These are phyloP conservation scores for Alviniconcha strummeri DNA, from an alignment of 2,888 invertebrate species.

Conservation along the genomic window DNA sequence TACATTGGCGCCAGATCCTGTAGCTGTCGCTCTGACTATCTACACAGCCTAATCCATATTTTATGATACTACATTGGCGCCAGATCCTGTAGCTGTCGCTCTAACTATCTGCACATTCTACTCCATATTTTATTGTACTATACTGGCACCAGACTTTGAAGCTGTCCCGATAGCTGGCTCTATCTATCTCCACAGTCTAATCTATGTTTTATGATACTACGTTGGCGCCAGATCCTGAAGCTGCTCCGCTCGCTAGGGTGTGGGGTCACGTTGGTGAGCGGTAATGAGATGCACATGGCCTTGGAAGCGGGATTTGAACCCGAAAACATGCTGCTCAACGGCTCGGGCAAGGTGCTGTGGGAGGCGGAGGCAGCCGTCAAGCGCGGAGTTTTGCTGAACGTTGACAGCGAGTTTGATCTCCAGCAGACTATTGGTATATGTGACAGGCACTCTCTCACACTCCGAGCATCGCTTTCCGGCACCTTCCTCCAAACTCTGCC, in stretches of 20 bases:
- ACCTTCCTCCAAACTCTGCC: too few species aligned
- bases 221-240: slow-evolving; percentile 50
- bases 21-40: too few species aligned
- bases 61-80: too few species aligned
- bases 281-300: slow-evolving; percentile 71
- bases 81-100: too few species aligned
- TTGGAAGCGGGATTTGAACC: slow-evolving; percentile 69
- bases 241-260: slow-evolving; percentile 56
- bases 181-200: too few species aligned
- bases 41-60: too few species aligned
- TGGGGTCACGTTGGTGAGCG: slow-evolving; percentile 69
- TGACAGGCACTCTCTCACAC: slow-evolving; percentile 38
- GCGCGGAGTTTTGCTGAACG: slow-evolving; percentile 70
- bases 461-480: too few species aligned
- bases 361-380: slow-evolving; percentile 71
- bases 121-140: too few species aligned
- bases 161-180: not conserved
- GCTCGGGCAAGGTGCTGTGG: slow-evolving; percentile 71
- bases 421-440: slow-evolving; percentile 62
- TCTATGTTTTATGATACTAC: slow-evolving; percentile 33
- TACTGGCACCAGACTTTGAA: too few species aligned
- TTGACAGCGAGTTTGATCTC: slow-evolving; percentile 73
- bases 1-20: too few species aligned
- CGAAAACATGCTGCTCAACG: slow-evolving; percentile 70
- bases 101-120: too few species aligned